Evolutionary conservation across 2,888 invertebrate species (phyloP).

Genomic region (Polyommatus iphigenia): DNA sequence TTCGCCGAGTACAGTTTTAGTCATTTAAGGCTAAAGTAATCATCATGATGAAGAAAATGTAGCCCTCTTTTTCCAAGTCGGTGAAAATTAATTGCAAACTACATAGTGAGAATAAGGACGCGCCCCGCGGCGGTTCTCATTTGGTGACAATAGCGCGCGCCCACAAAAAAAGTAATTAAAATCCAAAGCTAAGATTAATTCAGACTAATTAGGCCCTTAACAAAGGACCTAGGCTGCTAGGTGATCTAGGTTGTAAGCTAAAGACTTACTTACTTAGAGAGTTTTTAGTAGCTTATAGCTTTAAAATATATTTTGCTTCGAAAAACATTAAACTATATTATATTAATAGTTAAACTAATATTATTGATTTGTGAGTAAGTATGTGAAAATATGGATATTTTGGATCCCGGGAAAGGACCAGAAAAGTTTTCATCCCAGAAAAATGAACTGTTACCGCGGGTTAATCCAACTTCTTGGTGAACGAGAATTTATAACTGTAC

Average conservation of each 20-base stretch:
- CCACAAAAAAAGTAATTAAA: conserved; percentile 56
- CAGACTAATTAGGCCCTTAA: conserved; percentile 26
- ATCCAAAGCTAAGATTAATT: conserved; percentile 42
- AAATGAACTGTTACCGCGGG: background rate
- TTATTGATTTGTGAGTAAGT: no score
- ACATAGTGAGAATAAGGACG: conserved; percentile 56
- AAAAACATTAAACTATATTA: no score
- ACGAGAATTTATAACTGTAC: no score
- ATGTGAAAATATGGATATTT: no score
- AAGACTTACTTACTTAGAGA: no score
- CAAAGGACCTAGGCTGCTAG: background rate
- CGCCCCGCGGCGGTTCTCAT: conserved; percentile 66
- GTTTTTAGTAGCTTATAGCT: no score
- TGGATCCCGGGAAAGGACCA: background rate
- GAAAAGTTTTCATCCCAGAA: background rate
- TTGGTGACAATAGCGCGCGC: conserved; percentile 46
- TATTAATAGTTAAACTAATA: no score
- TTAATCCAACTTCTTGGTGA: no score
- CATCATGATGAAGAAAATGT: background rate
- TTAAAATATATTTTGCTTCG: no score
- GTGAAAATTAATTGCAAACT: conserved; percentile 35
- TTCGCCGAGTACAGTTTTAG: no score
- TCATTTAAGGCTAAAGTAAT: background rate
- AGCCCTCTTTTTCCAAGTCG: conserved; percentile 15
- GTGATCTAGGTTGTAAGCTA: background rate